Base-by-base conservation (phyloP, 2,797 vertebrate species). In the Alectoris magna region DNA sequence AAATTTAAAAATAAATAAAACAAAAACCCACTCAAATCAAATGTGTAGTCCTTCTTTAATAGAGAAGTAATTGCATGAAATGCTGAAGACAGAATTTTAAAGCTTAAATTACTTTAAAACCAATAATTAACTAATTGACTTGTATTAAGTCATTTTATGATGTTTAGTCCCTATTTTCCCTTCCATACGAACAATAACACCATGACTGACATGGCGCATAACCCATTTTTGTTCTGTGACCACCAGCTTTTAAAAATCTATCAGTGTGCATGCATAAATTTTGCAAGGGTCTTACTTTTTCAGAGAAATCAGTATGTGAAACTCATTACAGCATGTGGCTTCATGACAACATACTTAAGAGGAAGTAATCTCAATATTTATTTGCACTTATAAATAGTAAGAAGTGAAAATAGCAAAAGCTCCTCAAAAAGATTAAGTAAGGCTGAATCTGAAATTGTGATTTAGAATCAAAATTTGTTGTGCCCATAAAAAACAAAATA, bases 401-500 rank as follows among this genome's bases (percentile, higher is more conserved):
- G 90, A 87, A 21, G 14, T 56, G 82, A 91, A 95, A 90, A 55
- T 9, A 76, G 3, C 11, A 75, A 70, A 82, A 74, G 2, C 5
- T 18, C 12, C 2, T 11, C 3, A 23, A 55, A 69, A 58, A 78
- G 24, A 18, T 49, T 46, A 87, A 92, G 53, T 74, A 63, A 74
- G 41, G 27, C 36, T 90, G 53, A 93, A 94, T 96, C 66, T 93
- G 66, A 95, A 82, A 70, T 14, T 43, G 60, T 94, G 48, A 34
- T 90, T 93, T 88, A 58, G 93, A 95, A 95, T 89, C 24, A 96
- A 91, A 96, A 88, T 95, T 84, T 91, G 80, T 67, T 97, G 71
- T 87, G 69, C 78, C 71, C 94, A 69, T 39, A 0, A 81, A 81
- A 96, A 96, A 60, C 75, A 95, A 96, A 96, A 93, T 51, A n/a